Percentiles rank a stretch among this genome's conserved stretches.
phyloP scores from a whole-genome alignment of 2,888 invertebrate genomes.

The Pristionchus entomophagus region DNA sequence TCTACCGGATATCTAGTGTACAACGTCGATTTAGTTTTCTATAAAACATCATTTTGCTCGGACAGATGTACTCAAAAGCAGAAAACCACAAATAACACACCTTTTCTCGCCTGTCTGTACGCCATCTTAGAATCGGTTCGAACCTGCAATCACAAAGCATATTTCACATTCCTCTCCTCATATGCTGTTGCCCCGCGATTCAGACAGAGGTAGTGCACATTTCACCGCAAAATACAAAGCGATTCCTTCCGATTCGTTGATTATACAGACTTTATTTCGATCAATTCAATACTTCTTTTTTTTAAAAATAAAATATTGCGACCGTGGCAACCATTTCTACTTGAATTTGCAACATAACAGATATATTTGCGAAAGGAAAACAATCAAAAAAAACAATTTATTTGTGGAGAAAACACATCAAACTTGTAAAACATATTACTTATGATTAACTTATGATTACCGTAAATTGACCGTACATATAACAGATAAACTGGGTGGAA shows the following conservation, averaged over 20 bases:
- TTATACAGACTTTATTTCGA: neutral
- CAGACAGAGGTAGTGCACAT: constrained; percentile 1
- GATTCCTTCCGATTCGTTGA: neutral
- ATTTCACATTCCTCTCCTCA: no score
- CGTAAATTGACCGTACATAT: neutral
- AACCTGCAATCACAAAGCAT: no score
- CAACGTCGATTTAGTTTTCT: no score
- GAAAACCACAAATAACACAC: neutral
- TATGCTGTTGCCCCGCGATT: neutral
- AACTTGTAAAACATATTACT: no score
- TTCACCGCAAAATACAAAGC: constrained; percentile 1
- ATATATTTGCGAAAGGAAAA: neutral
- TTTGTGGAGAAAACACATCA: no score
- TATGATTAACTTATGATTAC: no score
- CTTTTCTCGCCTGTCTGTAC: constrained; percentile 34
- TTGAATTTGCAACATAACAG: neutral
- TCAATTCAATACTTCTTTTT: neutral
- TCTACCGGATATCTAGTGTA: no score
- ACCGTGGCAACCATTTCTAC: no score
- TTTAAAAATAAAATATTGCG: no score
- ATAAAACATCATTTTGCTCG: no score
- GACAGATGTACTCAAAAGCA: no score
- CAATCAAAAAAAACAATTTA: neutral
- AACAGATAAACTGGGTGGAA: neutral
- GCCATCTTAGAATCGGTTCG: neutral